Conservation (phyloP, 2,113 vertebrate genomes). For the Eclectus roratus region DNA sequence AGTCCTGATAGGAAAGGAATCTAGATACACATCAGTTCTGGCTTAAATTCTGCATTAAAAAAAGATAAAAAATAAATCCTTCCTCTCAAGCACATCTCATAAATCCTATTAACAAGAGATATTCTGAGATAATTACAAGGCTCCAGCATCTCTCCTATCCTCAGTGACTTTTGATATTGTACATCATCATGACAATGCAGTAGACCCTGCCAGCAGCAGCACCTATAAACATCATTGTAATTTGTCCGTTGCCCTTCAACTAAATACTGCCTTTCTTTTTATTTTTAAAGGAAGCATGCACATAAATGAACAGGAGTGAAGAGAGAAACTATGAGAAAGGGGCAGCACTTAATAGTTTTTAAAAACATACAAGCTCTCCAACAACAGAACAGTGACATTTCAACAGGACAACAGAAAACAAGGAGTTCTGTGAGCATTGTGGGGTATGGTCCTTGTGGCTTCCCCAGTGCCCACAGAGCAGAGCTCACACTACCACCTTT, state of each 20-base stretch:
- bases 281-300: not conserved
- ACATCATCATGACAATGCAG: not conserved
- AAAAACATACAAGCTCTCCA: not conserved
- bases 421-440: not conserved
- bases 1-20: not conserved
- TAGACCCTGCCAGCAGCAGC: not conserved
- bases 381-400: not conserved
- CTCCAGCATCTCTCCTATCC: not conserved
- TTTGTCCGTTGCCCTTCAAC: not conserved
- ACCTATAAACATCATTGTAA: not conserved
- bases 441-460: not conserved
- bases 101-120: constrained; percentile 22
- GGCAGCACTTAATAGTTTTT: not conserved
- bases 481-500: not conserved
- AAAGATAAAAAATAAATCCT: not conserved
- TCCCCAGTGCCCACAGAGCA: not conserved
- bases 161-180: not conserved
- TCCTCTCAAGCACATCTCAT: not conserved
- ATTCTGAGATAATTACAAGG: not conserved
- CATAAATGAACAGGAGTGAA: not conserved
- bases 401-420: not conserved
- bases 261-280: not conserved
- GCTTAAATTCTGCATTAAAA: not conserved
- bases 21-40: not conserved
- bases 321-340: not conserved